Evolutionary conservation across 2,113 vertebrate species (phyloP), one percentile per base, ranked within the genome.

Genomic region (Pollachius pollachius): DNA sequence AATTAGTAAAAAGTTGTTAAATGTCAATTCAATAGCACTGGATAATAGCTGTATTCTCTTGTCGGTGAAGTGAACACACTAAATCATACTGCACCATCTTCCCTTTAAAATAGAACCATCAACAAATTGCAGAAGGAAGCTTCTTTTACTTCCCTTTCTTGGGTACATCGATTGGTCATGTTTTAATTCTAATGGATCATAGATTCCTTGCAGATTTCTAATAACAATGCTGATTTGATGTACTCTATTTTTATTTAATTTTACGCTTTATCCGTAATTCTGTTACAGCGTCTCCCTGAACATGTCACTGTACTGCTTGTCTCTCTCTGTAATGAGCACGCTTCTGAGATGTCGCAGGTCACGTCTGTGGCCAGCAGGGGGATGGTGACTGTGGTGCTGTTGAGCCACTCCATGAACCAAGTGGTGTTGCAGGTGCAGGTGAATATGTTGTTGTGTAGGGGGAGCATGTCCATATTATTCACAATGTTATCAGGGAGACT

Each of bases 321-420:
- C 89, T 76, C 95, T 93, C 63, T 92, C 93, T 0, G 82, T 91
- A 16, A 88, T 84, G 75, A 99, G 86, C 3, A 95, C 91, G 52
- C 90, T 96, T 82, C 93, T 94, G 64, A 99, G 86, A 65, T 89
- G 9, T 81, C 85, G 65, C 97, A 99, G 12, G 81, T 94, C 63
- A 99, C 95, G 0, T 94, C 96, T 0, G 94, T 96, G 74, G 93
- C 96, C 66, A 99, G 81, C 52, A 85, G 88, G 25, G 97, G 97
- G 76, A 99, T 97, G 19, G 87, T 89, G 23, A 99, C 97, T 0
- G 81, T 89, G 0, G 96, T 98, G 0, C 62, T 89, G 77, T 99
- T 99, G 74, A 98, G 92, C 97, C 97, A 99, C 64, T 77, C 90
- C 62, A 95, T 90, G 68, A 99, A 94, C 95, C 95, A 96, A n/a